Evolutionary conservation across 1,140 invertebrate genomes (phyloP), one percentile per base, ranked within the genome.

Genomic region (Sinonovacula constricta): DNA sequence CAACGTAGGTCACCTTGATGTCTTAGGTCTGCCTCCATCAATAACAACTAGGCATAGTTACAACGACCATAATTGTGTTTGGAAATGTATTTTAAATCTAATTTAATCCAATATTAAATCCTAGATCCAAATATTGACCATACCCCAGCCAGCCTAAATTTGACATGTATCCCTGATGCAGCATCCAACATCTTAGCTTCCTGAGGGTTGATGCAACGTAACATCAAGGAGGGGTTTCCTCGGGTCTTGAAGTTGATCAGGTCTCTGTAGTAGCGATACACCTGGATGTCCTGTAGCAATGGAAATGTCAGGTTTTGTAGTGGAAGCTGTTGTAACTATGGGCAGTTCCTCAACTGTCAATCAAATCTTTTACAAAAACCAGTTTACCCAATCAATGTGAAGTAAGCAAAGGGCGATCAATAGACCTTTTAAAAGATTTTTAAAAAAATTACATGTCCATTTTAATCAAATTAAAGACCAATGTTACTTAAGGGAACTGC

Each of bases 61-160:
- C n/a, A n/a, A n/a, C n/a, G n/a, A n/a, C n/a, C n/a, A n/a, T n/a
- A n/a, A n/a, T n/a, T n/a, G n/a, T n/a, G n/a, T n/a, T n/a, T n/a
- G n/a, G n/a, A n/a, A n/a, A n/a, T n/a, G n/a, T n/a, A n/a, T n/a
- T n/a, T n/a, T n/a, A n/a, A n/a, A n/a, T n/a, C n/a, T n/a, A n/a
- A n/a, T n/a, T n/a, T n/a, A n/a, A n/a, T n/a, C n/a, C n/a, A n/a
- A n/a, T n/a, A n/a, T n/a, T n/a, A n/a, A n/a, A n/a, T n/a, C n/a
- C n/a, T n/a, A n/a, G n/a, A n/a, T n/a, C n/a, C n/a, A n/a, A n/a
- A n/a, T n/a, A n/a, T n/a, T n/a, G n/a, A n/a, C n/a, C 87, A 82
- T 81, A 91, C 90, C 71, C 91, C 91, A 54, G 90, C 90, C 28
- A 91, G 75, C 81, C 91, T 83, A 75, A 91, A 91, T 67, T 88